Evolutionary conservation across 1,140 invertebrate genomes (phyloP), one percentile per base, ranked within the genome.

Genomic region (Drosophila paulistorum): DNA sequence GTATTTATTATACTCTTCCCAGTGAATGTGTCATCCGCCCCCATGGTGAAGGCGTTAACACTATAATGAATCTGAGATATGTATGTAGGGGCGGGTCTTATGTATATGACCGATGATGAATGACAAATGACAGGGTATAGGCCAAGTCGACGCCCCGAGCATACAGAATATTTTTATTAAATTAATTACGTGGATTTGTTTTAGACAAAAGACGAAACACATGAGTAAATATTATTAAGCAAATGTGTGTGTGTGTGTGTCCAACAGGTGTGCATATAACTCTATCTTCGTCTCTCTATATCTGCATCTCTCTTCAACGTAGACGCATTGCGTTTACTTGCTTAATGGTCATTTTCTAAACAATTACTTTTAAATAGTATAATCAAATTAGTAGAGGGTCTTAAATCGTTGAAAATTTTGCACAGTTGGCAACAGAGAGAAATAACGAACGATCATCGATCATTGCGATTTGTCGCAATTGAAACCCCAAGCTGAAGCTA

Each of bases 321-420:
- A 77, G 68, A 67, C 74, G 76, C 75, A 72, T 39, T 79, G 77
- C 74, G 77, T 75, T 81, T 77, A 86, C 74, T 83, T 91, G 90
- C 74, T 91, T 90, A 80, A 90, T 87, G 72, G 90, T 91, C 90
- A 91, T 91, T 90, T 90, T 91, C 20, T 51, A 51, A 51, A 51
- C 45, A 51, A 51, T 51, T 20, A 79, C 90, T 90, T 90, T 91
- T 91, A 75, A 91, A 91, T 90, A 91, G 84, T 90, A 84, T 78
- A 86, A 77, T 79, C 72, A 81, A 86, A 77, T 62, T 60, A 57
- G 9, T 48, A 20, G 20, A 37, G 37, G 58, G 17, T 62, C 9
- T 39, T n/a, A 57, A 77, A 82, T 71, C 61, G 59, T 39, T 39
- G 10, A 79, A 67, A 82, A 71, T 68, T 76, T 79, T 75, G 76